These are phyloP conservation scores for Tinea semifulvella DNA, from an alignment of 2,888 invertebrate species.

Conservation along the genomic window DNA sequence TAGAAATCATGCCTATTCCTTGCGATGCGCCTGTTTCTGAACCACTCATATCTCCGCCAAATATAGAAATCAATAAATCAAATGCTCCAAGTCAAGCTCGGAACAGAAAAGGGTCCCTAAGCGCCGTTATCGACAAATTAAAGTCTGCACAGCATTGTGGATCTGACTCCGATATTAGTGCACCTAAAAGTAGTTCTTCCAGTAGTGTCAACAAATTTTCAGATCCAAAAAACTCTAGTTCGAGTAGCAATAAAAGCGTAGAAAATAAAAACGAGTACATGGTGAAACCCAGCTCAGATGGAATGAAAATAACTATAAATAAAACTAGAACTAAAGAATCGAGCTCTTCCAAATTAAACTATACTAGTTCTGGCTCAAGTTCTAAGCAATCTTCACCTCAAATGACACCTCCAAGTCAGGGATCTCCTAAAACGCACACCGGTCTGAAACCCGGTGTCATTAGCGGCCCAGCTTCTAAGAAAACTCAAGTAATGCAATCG, in stretches of 20 bases:
- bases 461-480: slow-evolving; percentile 87
- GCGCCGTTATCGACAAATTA: slow-evolving; percentile 87
- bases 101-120: slow-evolving; percentile 79
- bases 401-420: slow-evolving; percentile 62
- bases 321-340: slow-evolving; percentile 82
- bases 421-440: slow-evolving; percentile 82
- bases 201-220: slow-evolving; percentile 50
- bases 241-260: slow-evolving; percentile 42
- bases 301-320: slow-evolving; percentile 91
- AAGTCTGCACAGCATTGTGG: slow-evolving; percentile 77
- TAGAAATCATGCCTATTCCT: slow-evolving; percentile 68
- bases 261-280: slow-evolving; percentile 82
- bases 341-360: slow-evolving; percentile 51
- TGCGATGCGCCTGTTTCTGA: slow-evolving; percentile 55
- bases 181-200: slow-evolving; percentile 55
- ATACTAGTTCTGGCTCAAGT: slow-evolving; percentile 49
- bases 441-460: slow-evolving; percentile 87
- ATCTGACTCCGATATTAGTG: slow-evolving; percentile 57
- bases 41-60: slow-evolving; percentile 57
- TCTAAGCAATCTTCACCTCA: slow-evolving; percentile 56
- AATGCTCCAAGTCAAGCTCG: slow-evolving; percentile 69
- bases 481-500: slow-evolving; percentile 72
- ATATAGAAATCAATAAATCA: slow-evolving; percentile 68
- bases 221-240: slow-evolving; percentile 53
- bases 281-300: slow-evolving; percentile 89